Base-by-base conservation (phyloP, 1,140 invertebrate species). In the Geopemphigus sp. region DNA sequence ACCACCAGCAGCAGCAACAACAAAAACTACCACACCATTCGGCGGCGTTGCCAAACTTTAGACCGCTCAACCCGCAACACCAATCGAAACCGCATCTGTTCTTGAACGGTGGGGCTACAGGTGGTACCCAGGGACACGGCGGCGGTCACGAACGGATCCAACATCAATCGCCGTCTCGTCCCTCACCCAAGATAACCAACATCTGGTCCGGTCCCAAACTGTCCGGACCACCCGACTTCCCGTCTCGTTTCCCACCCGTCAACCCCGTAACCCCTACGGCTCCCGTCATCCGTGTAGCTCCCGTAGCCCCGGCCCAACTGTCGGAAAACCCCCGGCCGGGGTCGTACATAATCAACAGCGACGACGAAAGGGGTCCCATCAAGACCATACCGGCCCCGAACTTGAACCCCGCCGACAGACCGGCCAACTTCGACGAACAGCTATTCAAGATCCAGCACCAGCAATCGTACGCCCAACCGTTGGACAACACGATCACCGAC, bases 381-480 rank as follows among this genome's bases (percentile, higher is more conserved):
- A 92, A 93, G 84, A 93, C 92, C 5, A 93, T 94, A 80, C 92
- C 92, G 83, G 92, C 92, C 12, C 92, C 92, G 12, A 93, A 94
- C 85, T 85, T 92, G n/a, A 89, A 90, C 83, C 84, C 82, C 15
- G 76, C 81, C 19, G 82, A 83, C 54, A 82, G 72, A 29, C 82
- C 81, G 14, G 26, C 54, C 8, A 14, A 82, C 24, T 80, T 80
- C 26, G 80, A 81, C 15, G 57, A 70, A 22, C 29, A 76, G 19
- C 22, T 81, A n/a, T 78, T 26, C 22, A 63, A n/a, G 39, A 29
- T 39, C 0, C 74, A 78, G 22, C 54, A 59, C 11, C 61, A 54
- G 56, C 61, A 80, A 17, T 57, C 56, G 56, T 64, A 66, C 29
- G 29, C 17, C 39, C 81, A 80, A 24, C 54, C 64, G 5, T 80